Evolutionary conservation across 2,888 invertebrate genomes (phyloP).

Genomic region (Pristionchus arcanus): DNA sequence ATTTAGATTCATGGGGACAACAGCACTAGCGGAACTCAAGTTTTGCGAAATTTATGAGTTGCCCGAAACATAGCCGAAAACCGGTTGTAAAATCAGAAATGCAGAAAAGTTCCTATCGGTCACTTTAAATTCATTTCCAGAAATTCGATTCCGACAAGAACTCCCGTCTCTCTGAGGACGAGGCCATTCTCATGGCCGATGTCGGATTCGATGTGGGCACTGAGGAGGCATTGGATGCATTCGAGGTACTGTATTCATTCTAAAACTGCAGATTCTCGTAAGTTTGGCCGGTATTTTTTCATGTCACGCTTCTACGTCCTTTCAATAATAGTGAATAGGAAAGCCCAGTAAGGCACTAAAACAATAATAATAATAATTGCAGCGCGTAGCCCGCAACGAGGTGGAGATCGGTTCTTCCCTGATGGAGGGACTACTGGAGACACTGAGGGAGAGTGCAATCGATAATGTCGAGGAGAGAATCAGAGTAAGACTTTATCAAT

Average conservation of each 20-base stretch:
- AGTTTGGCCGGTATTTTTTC: too few relatives aligned
- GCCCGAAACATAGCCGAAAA: too few relatives aligned
- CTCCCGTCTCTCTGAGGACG: constrained; percentile 46
- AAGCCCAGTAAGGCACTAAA: too few relatives aligned
- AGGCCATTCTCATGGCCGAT: constrained; percentile 53
- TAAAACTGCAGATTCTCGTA: too few relatives aligned
- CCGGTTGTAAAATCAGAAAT: too few relatives aligned
- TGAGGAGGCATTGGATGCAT: constrained; percentile 53
- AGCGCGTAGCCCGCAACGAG: constrained; percentile 31
- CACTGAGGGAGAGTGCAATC: constrained; percentile 50
- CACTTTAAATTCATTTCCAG: constrained; percentile 38
- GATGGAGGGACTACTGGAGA: constrained; percentile 52
- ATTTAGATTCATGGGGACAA: too few relatives aligned
- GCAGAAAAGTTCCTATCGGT: neutral
- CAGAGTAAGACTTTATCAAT: neutral
- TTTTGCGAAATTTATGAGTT: neutral
- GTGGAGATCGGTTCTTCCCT: constrained; percentile 45
- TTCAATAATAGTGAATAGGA: too few relatives aligned
- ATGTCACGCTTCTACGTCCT: too few relatives aligned
- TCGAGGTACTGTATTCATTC: constrained; percentile 37
- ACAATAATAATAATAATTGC: neutral
- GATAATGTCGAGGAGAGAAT: constrained; percentile 38
- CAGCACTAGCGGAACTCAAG: too few relatives aligned
- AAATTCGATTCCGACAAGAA: constrained; percentile 50
- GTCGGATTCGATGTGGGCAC: constrained; percentile 52